Base-by-base conservation (phyloP, 2,113 vertebrate species). In the Mesembrinibis cayennensis region DNA sequence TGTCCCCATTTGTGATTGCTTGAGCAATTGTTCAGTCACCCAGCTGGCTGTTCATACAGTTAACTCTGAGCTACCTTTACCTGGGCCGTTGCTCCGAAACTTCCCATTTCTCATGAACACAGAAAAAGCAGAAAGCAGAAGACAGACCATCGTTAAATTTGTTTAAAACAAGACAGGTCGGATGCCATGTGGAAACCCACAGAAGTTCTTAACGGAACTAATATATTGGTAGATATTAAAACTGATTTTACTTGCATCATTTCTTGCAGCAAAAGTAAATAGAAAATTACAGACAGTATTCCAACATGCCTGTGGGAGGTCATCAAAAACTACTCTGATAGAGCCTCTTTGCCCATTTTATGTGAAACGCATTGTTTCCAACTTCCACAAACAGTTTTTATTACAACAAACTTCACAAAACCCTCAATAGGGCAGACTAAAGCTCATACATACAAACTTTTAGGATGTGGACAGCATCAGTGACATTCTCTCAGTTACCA, bases 401-500 rank as follows among this genome's bases (percentile, higher is more conserved):
- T 79, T 76, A 86, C 20, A 26, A 62, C 96, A 91, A 79, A 79
- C 91, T 82, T 88, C 87, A 72, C 88, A 95, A 61, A 89, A 15
- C 65, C 56, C 79, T 45, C 94, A 85, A 36, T 3, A 72, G 93
- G 77, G 72, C 91, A 78, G 76, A 87, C 78, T 25, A 66, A 89
- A 82, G 88, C 42, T 70, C 78, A 80, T 22, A 65, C 38, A 66
- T 11, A 26, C 25, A 58, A 82, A 90, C 74, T 42, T 9, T 12
- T 15, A 87, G 38, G 79, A 90, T 50, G 90, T 47, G 92, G 89
- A 95, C 88, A 93, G 66, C 76, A 92, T 87, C 97, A 96, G 97
- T 93, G 93, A 95, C 44, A 90, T 95, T 91, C 90, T 95, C 76
- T 89, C 93, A 80, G 76, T 84, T 95, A 74, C 95, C 96, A 97